phyloP scores from a whole-genome alignment of 2,113 vertebrate genomes.

The Oostethus manadensis region DNA sequence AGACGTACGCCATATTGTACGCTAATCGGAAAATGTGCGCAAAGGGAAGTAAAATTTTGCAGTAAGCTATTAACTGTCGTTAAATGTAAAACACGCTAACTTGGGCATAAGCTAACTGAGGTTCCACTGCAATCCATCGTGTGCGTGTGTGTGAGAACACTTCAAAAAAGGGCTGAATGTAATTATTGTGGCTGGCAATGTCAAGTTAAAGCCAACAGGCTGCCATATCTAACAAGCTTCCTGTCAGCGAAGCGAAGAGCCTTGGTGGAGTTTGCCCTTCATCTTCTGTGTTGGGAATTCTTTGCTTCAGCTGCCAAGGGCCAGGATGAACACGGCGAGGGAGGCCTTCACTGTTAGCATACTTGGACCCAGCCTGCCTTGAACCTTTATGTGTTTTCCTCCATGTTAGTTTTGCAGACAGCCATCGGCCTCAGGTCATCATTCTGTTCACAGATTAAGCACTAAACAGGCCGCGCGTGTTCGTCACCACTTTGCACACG shows the following conservation, averaged over 20 bases:
- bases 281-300: constrained; percentile 30
- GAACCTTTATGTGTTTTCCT: constrained; percentile 2
- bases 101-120: no score
- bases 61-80: no score
- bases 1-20: no score
- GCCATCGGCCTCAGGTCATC: background rate
- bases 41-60: no score
- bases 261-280: constrained; percentile 35
- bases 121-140: no score
- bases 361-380: background rate
- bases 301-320: constrained; percentile 34
- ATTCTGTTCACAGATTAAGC: constrained; percentile 22
- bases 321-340: constrained; percentile 15
- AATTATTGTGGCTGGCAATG: constrained; percentile 38
- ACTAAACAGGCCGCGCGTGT: constrained; percentile 3
- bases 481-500: background rate
- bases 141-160: no score
- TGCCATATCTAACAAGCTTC: constrained; percentile 47
- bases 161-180: constrained; percentile 38
- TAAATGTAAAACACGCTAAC: no score
- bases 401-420: background rate
- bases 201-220: constrained; percentile 22
- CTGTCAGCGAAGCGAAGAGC: constrained; percentile 30
- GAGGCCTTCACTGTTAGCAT: constrained; percentile 6
- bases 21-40: no score